Evolutionary conservation across 2,888 invertebrate genomes (phyloP).

Genomic region (Mesoligia furuncula): DNA sequence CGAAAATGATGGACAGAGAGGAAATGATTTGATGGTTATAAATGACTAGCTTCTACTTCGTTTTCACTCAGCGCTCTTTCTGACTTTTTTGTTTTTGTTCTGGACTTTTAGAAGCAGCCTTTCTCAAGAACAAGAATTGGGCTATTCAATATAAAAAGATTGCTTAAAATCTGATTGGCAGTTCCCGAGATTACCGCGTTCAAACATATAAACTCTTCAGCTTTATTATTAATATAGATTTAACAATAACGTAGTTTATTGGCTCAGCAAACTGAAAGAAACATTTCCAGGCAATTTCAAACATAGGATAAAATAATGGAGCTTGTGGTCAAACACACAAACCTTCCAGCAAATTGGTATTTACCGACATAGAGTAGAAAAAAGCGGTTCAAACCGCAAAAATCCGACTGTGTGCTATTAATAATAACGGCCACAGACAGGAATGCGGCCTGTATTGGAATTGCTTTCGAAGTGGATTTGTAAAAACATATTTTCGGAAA

Average conservation of each 20-base stretch:
- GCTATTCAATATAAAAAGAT: too few relatives aligned
- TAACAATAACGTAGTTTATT: background rate
- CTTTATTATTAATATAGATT: too few relatives aligned
- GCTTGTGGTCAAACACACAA: background rate
- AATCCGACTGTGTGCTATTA: background rate
- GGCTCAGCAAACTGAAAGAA: too few relatives aligned
- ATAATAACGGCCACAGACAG: conserved; percentile 5
- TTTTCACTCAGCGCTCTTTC: too few relatives aligned
- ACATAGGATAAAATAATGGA: background rate
- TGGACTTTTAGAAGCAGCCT: too few relatives aligned
- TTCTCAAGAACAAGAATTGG: too few relatives aligned
- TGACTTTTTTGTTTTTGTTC: too few relatives aligned
- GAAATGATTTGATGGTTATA: background rate
- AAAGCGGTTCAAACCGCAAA: conserved; percentile 24
- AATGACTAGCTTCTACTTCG: background rate
- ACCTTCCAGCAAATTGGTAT: background rate
- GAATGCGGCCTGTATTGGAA: conserved; percentile 27
- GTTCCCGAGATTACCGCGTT: too few relatives aligned
- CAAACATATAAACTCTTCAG: too few relatives aligned
- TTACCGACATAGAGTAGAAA: conserved; percentile 4
- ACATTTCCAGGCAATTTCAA: background rate
- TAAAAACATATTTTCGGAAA: conserved; percentile 2
- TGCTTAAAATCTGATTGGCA: too few relatives aligned
- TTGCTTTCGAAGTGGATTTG: conserved; percentile 19
- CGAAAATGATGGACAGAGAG: too few relatives aligned